Evolutionary conservation across 2,797 vertebrate species (phyloP).

Genomic region (Enteromius thamalakanensis): DNA sequence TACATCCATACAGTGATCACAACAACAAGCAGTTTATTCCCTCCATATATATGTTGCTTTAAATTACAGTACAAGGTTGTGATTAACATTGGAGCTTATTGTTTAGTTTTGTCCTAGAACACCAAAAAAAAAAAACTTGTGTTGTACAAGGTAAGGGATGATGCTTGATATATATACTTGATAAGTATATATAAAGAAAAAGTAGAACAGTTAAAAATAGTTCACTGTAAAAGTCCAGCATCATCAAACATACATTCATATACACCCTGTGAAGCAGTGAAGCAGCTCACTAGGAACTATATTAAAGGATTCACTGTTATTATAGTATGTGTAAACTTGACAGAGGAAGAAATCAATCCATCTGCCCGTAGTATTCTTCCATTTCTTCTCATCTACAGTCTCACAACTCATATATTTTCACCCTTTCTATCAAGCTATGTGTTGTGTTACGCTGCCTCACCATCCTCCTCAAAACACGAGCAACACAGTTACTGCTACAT

Average conservation of each 20-base stretch:
- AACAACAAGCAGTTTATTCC: neutral
- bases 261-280: neutral
- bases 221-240: neutral
- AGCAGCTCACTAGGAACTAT: neutral
- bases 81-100: neutral
- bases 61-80: neutral
- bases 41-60: neutral
- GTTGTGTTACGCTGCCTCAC: constrained; percentile 54
- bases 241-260: neutral
- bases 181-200: neutral
- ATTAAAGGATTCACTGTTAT: constrained; percentile 29
- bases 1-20: too few relatives aligned
- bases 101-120: neutral
- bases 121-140: neutral
- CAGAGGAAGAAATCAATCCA: constrained; percentile 49
- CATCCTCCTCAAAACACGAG: constrained; percentile 46
- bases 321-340: constrained; percentile 45
- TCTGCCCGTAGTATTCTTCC: constrained; percentile 54
- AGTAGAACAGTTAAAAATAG: neutral
- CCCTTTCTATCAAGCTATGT: constrained; percentile 50
- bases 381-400: constrained; percentile 42
- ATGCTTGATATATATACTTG: too few relatives aligned
- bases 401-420: constrained; percentile 51
- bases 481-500: constrained; percentile 30
- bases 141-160: neutral